Conservation (phyloP, 1,140 invertebrate genomes). For the Calosoma granatense region DNA sequence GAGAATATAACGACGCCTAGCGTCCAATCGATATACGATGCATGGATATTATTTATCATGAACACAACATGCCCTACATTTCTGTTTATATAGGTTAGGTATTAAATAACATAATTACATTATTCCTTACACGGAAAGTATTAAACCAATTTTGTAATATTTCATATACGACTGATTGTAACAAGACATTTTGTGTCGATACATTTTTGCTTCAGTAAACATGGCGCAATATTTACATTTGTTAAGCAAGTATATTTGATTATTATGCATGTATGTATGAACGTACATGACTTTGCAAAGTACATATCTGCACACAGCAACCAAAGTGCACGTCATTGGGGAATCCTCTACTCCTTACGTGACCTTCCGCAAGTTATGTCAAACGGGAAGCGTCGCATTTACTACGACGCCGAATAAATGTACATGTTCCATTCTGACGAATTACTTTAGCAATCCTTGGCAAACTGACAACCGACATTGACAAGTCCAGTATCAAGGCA, state of each 20-base stretch:
- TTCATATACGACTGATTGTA: too few relatives aligned
- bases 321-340: neutral
- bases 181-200: too few relatives aligned
- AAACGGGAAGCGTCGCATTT: too few relatives aligned
- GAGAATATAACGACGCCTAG: neutral
- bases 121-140: too few relatives aligned
- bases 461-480: neutral
- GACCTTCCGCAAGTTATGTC: neutral
- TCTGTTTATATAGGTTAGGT: neutral
- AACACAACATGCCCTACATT: neutral
- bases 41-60: neutral
- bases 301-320: neutral
- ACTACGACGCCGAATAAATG: neutral
- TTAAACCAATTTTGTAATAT: too few relatives aligned
- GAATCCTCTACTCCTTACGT: neutral
- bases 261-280: too few relatives aligned
- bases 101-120: slow-evolving; percentile 1
- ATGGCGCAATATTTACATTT: too few relatives aligned
- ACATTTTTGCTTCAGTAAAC: too few relatives aligned
- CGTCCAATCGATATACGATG: neutral
- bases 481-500: neutral
- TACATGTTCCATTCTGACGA: too few relatives aligned
- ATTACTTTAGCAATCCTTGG: too few relatives aligned
- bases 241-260: too few relatives aligned
- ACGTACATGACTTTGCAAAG: neutral